Conservation (phyloP, 1,140 invertebrate species). For the Oscheius sp. region DNA sequence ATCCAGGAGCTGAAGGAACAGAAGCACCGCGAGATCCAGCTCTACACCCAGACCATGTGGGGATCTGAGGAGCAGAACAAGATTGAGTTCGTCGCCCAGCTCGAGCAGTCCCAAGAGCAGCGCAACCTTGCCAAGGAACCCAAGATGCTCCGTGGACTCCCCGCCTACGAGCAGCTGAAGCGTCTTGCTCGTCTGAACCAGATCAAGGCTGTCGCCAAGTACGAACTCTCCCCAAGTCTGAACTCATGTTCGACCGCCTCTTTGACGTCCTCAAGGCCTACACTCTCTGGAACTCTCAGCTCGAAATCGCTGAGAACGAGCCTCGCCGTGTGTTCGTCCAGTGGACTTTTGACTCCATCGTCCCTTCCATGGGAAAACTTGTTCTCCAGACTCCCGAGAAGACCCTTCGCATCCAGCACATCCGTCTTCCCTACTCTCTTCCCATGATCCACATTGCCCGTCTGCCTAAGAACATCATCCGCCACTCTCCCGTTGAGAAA, state of each 20-base stretch:
- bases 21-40: constrained; percentile 29
- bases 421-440: constrained; percentile 28
- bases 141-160: constrained; percentile 2
- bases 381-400: constrained; percentile 45
- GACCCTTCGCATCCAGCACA: neutral
- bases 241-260: neutral
- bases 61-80: constrained; percentile 24
- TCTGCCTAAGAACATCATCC: constrained; percentile 3
- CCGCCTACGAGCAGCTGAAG: constrained; percentile 19
- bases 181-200: constrained; percentile 28
- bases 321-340: constrained; percentile 10
- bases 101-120: constrained; percentile 29
- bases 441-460: constrained; percentile 19
- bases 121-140: constrained; percentile 14
- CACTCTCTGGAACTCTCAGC: constrained; percentile 27
- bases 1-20: constrained; percentile 20
- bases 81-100: constrained; percentile 12
- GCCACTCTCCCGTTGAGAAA: constrained; percentile 19
- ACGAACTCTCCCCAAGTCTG: constrained; percentile 27
- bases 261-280: constrained; percentile 36
- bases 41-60: constrained; percentile 33
- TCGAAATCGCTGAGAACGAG: constrained; percentile 27
- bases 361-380: constrained; percentile 42
- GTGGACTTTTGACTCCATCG: constrained; percentile 46
- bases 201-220: constrained; percentile 21